A percentile compares a stretch with the other conserved stretches of the same genome.
Conservation (phyloP, 2,113 vertebrate genomes). For the Xyliphius kryptos region DNA sequence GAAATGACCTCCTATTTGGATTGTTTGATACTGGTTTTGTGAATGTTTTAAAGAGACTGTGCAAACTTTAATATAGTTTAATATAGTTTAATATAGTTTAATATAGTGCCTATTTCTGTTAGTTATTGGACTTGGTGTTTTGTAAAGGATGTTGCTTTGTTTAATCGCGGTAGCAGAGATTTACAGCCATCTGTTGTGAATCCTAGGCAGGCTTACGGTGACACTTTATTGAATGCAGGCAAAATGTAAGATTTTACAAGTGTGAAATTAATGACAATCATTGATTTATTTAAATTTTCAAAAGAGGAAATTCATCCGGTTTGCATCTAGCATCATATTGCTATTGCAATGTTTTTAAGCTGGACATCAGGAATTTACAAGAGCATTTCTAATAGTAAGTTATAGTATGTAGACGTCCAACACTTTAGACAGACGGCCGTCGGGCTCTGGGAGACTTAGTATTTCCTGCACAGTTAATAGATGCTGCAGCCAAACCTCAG, state of each 20-base stretch:
- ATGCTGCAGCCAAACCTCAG: not conserved
- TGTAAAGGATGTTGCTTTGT: no score
- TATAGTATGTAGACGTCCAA: not conserved
- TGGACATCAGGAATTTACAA: not conserved
- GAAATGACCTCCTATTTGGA: not conserved
- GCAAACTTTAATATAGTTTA: no score
- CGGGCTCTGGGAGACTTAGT: not conserved
- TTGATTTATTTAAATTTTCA: not conserved
- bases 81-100: no score
- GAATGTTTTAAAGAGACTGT: not conserved
- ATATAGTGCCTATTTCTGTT: not conserved
- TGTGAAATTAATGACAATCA: not conserved
- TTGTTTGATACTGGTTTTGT: conserved; percentile 4
- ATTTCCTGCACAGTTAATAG: not conserved
- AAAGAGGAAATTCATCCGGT: not conserved
- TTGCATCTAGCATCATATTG: not conserved
- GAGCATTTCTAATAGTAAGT: conserved; percentile 3
- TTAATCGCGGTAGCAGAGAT: no score
- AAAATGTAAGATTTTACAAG: conserved; percentile 2
- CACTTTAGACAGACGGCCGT: conserved; percentile 3
- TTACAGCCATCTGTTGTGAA: no score
- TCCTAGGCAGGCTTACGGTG: not conserved
- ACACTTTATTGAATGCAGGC: not conserved
- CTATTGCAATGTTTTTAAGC: not conserved
- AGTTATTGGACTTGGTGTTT: no score